A percentile compares a stretch with the other conserved stretches of the same genome.
Evolutionary conservation across 2,797 vertebrate species (phyloP).

Genomic region (Perodicticus potto): DNA sequence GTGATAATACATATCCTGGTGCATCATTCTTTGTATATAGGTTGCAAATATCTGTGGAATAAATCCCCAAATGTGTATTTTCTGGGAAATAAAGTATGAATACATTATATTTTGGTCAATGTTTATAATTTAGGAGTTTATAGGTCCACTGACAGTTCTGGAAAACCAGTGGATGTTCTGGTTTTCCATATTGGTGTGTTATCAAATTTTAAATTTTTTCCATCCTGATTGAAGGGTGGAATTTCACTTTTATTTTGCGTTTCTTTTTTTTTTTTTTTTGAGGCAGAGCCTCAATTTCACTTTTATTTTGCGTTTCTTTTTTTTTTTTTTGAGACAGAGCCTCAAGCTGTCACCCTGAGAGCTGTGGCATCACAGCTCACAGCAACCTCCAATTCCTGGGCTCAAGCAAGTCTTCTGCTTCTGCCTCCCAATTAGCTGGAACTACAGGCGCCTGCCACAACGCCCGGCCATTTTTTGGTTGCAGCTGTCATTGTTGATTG

Average conservation of each 20-base stretch:
- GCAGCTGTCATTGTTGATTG: too few relatives aligned
- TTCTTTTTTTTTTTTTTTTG: neutral
- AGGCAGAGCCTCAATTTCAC: too few relatives aligned
- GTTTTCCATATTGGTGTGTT: neutral
- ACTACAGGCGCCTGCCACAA: too few relatives aligned
- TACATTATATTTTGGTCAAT: neutral
- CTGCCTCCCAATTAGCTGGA: too few relatives aligned
- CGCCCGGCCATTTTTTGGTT: too few relatives aligned
- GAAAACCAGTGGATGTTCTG: neutral
- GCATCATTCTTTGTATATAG: neutral
- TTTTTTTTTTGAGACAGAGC: too few relatives aligned
- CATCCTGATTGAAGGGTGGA: neutral
- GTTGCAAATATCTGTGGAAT: neutral
- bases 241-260: neutral
- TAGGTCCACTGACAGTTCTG: neutral
- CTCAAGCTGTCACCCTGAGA: too few relatives aligned
- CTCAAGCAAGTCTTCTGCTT: too few relatives aligned
- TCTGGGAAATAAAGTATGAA: neutral
- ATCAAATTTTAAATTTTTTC: neutral
- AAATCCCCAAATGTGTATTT: neutral
- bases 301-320: neutral
- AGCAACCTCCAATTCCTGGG: too few relatives aligned
- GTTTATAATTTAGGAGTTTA: neutral
- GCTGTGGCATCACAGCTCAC: too few relatives aligned
- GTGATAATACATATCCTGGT: neutral